Base-by-base conservation (phyloP, 2,113 vertebrate species). In the Hylia prasina region DNA sequence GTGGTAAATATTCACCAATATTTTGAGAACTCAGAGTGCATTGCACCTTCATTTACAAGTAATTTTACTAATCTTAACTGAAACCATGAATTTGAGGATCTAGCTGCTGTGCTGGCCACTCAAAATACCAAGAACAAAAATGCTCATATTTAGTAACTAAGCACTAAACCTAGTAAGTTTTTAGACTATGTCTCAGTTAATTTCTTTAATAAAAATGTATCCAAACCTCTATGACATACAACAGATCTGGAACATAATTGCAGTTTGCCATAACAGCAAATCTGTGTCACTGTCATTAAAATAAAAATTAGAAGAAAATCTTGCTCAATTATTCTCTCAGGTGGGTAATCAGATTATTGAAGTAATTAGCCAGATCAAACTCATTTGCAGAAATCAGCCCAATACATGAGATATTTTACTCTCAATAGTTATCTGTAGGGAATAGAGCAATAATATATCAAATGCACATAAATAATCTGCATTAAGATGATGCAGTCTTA, bases 301-400 rank as follows among this genome's bases (percentile, higher is more conserved):
- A 58, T 83, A 88, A 91, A 94, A 96, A 88, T 50, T 11, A 95
- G 72, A 88, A 75, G 22, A 81, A 80, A 94, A 92, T 31, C 70
- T 96, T 91, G 53, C 64, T 93, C 95, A 96, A 94, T 94, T 69
- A 4, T 72, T 96, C 53, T 93, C 15, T 93, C 31, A 91, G 44
- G 50, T 60, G 70, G 40, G 23, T 82, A 76, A 63, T 87, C 66
- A 82, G 69, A 86, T 87, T 89, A 94, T 33, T 91, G 77, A 89
- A 94, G 51, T 92, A 97, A 93, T 96, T 94, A 96, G 76, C 76
- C 44, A 85, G 56, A 69, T 57, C 22, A n/a, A n/a, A n/a, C n/a
- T 48, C 1, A 69, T 86, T 72, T 80, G 88, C 48, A 94, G 37
- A 90, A 89, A 69, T 7, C 13, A 57, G n/a, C 24, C 19, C 21